These are phyloP conservation scores for Platysteira castanea DNA, from an alignment of 2,113 vertebrate species.

Conservation along the genomic window DNA sequence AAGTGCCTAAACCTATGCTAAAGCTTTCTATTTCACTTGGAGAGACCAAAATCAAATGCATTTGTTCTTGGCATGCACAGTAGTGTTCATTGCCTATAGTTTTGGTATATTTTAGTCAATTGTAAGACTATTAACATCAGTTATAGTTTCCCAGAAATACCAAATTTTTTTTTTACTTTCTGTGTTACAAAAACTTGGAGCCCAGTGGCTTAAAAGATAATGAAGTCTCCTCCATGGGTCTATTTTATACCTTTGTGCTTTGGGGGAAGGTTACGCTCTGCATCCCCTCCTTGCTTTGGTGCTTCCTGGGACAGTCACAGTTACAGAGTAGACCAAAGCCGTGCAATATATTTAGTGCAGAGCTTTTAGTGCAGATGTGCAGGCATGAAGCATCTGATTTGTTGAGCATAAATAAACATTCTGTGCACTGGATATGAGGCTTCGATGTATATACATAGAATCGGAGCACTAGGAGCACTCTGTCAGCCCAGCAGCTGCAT, in stretches of 20 bases:
- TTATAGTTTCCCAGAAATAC: neutral
- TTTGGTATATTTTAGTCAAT: neutral
- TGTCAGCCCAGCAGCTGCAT: neutral
- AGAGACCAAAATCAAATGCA: neutral
- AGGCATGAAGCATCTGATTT: neutral
- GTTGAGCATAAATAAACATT: neutral
- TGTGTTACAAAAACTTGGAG: neutral
- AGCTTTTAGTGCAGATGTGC: neutral
- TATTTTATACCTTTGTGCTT: neutral
- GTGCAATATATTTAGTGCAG: rapidly evolving
- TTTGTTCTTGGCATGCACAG: neutral
- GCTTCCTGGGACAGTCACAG: neutral
- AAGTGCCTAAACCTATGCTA: neutral
- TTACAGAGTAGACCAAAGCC: neutral
- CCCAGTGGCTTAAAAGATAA: neutral
- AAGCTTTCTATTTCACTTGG: neutral
- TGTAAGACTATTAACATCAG: neutral
- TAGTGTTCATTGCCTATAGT: neutral
- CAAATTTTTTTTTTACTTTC: neutral
- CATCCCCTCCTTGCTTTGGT: neutral
- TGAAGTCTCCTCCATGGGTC: neutral
- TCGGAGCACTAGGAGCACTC: neutral
- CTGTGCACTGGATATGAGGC: neutral
- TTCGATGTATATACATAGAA: neutral
- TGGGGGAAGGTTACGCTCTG: neutral